Evolutionary conservation across 2,797 vertebrate species (phyloP), one percentile per base, ranked within the genome.

Genomic region (Choloepus didactylus): DNA sequence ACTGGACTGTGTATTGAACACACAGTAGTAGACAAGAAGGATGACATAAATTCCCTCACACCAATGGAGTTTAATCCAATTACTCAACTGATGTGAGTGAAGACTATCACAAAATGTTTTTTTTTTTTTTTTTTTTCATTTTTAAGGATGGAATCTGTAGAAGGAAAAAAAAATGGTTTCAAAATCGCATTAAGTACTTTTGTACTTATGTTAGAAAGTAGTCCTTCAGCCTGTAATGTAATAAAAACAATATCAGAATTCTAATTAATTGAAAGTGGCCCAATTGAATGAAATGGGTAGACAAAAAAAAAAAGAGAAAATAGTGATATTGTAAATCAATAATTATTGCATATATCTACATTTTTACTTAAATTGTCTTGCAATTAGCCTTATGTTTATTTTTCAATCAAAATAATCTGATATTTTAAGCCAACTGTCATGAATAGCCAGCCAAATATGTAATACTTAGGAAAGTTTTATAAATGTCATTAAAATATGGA

Each of bases 301-400:
- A 88, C 11, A 35, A 44, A 92, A 70, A 94, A 77, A 94, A 88
- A 95, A 80, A 29, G 10, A 93, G 23, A 84, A 82, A 94, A 90
- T 9, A 73, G 19, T 29, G 38, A 79, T 60, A 3, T 51, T 85
- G 75, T 93, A n/a, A 96, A 96, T 87, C 44, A 89, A 80, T 62
- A 80, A 56, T 38, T 75, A 89, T 56, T 86, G 27, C n/a, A 76
- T 62, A 73, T 3, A 90, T 49, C 38, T 89, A 81, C 16, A 69
- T 27, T 89, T 92, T 84, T 91, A 91, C 15, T 96, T 73, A 73
- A 11, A 59, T 7, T 56, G 29, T 2, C 62, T 93, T 85, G 84
- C 6, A 73, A 69, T 46, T 87, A 86, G 41, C 9, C 6, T 64
- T 23, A 46, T 81, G 64, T 29, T 82, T 49, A 75, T 91, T 91